Evolutionary conservation across 2,888 invertebrate species (phyloP).

Genomic region (Eugnorisma glareosa): DNA sequence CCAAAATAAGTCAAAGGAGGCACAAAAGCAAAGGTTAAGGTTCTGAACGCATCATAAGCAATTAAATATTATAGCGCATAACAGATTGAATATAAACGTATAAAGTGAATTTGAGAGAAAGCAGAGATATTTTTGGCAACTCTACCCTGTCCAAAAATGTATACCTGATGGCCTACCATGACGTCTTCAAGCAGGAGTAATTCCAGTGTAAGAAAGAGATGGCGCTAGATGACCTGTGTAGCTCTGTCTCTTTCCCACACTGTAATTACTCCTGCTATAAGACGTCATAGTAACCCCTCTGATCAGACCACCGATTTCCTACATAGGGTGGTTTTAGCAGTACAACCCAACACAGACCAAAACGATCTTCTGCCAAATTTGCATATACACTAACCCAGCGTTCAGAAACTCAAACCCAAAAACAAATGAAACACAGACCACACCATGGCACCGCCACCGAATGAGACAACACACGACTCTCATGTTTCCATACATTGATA

Average conservation of each 20-base stretch:
- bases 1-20: slow-evolving; percentile 17
- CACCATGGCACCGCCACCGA: slow-evolving; percentile 69
- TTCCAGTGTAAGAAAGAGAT: too few relatives aligned
- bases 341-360: background rate
- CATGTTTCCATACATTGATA: slow-evolving; percentile 77
- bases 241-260: too few relatives aligned
- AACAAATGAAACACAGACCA: slow-evolving; percentile 56
- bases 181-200: too few relatives aligned
- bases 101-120: background rate
- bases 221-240: too few relatives aligned
- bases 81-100: background rate
- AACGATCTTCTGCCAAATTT: background rate
- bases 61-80: background rate
- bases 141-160: background rate
- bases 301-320: background rate
- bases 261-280: too few relatives aligned
- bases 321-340: background rate
- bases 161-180: too few relatives aligned
- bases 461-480: slow-evolving; percentile 70
- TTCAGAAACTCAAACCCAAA: slow-evolving; percentile 53
- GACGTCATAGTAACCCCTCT: too few relatives aligned
- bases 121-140: background rate
- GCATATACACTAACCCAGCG: slow-evolving; percentile 2
- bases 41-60: slow-evolving; percentile 23
- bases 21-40: slow-evolving; percentile 19